Conservation (phyloP, 2,113 vertebrate species). For the Trematomus loennbergii region DNA sequence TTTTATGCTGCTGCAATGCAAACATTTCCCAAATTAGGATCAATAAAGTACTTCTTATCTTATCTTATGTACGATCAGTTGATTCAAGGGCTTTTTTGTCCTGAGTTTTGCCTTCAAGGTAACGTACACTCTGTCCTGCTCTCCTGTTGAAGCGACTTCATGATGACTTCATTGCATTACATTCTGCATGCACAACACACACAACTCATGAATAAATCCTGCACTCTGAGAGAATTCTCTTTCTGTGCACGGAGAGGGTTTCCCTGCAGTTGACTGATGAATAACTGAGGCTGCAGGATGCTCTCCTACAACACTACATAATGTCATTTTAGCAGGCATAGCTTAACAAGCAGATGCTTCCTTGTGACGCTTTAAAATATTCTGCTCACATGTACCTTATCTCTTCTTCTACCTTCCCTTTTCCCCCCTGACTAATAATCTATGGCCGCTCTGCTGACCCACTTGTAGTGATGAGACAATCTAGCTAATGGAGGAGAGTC, state of each 20-base stretch:
- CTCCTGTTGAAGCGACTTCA: not conserved
- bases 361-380: conserved; percentile 1
- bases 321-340: not conserved
- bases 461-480: conserved; percentile 57
- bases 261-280: conserved; percentile 30
- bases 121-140: too few species aligned
- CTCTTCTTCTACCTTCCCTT: not conserved
- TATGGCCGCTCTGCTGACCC: conserved; percentile 54
- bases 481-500: conserved; percentile 61
- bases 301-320: not conserved
- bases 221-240: not conserved
- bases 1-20: too few species aligned
- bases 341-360: not conserved
- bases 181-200: not conserved
- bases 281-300: conserved; percentile 11
- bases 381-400: not conserved
- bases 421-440: conserved; percentile 35
- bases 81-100: not conserved
- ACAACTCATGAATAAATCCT: not conserved
- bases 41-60: too few species aligned
- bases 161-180: not conserved
- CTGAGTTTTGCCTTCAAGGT: not conserved
- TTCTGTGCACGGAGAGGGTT: conserved; percentile 8
- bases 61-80: too few species aligned
- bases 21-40: too few species aligned